Evolutionary conservation across 2,888 invertebrate genomes (phyloP).

Genomic region (Aricia artaxerxes): DNA sequence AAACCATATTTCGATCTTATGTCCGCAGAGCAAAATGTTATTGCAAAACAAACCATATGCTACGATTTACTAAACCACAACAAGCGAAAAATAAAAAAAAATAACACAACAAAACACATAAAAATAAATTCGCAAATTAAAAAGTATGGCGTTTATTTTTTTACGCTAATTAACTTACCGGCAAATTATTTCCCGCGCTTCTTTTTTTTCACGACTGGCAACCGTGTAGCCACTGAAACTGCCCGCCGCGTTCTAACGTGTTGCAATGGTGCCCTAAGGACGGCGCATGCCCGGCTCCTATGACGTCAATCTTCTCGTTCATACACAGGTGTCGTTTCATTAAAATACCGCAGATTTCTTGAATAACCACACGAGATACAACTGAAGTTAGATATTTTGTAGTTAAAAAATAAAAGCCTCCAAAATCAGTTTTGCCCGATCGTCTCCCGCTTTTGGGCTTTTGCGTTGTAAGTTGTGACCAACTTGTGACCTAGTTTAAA

Average conservation of each 20-base stretch:
- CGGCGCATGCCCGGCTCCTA: constrained; percentile 63
- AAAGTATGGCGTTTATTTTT: constrained; percentile 11
- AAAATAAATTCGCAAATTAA: neutral
- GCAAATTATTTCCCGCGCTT: constrained; percentile 61
- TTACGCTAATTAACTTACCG: constrained; percentile 56
- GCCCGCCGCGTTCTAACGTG: constrained; percentile 61
- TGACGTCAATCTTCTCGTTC: constrained; percentile 78
- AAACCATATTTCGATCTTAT: neutral
- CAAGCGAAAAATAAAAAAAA: neutral
- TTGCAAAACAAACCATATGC: neutral
- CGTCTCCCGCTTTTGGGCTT: constrained; percentile 6
- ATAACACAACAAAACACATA: neutral
- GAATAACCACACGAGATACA: constrained; percentile 13
- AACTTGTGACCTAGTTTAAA: constrained; percentile 36
- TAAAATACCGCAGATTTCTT: constrained; percentile 46
- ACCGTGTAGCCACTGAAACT: constrained; percentile 55
- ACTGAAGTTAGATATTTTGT: neutral
- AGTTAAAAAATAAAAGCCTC: neutral
- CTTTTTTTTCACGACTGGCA: constrained; percentile 40
- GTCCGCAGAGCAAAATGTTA: neutral
- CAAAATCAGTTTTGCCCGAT: neutral
- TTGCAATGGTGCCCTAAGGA: constrained; percentile 47
- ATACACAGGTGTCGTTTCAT: constrained; percentile 69
- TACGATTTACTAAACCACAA: neutral
- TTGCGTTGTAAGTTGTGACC: constrained; percentile 4